Evolutionary conservation across 2,797 vertebrate genomes (phyloP).

Genomic region (Gouania willdenowi): DNA sequence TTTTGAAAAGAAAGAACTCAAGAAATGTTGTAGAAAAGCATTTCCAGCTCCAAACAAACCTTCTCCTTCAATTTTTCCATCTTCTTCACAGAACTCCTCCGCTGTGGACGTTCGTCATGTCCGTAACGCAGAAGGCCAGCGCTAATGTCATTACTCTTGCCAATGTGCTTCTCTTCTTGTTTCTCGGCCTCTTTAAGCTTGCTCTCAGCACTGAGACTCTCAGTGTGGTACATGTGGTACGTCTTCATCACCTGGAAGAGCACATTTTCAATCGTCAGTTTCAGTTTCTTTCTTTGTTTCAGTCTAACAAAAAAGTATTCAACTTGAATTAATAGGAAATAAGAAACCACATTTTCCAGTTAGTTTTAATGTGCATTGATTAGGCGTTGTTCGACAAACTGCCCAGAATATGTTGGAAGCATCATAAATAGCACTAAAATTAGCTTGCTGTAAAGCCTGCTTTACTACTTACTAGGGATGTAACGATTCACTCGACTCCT

Average conservation of each 20-base stretch:
- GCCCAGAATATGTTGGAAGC: no score
- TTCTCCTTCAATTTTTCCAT: conserved; percentile 99
- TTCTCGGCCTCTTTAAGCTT: conserved; percentile 95
- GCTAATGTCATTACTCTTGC: conserved; percentile 83
- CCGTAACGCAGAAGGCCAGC: conserved; percentile 83
- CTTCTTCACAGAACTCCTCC: conserved; percentile 94
- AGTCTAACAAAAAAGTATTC: no score
- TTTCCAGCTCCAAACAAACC: conserved; percentile 55
- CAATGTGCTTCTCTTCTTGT: conserved; percentile 93
- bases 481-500: no score
- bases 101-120: conserved; percentile 87
- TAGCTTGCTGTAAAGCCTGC: no score
- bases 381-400: no score
- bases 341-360: no score
- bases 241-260: conserved; percentile 91
- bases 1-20: conserved; percentile 4
- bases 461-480: no score
- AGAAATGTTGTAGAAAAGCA: conserved; percentile 1
- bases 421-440: no score
- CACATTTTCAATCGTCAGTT: no score
- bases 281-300: no score
- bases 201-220: conserved; percentile 90
- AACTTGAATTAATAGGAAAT: no score
- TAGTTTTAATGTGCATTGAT: no score
- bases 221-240: conserved; percentile 95